These are phyloP conservation scores for Cairina moschata DNA, from an alignment of 2,113 vertebrate genomes.

Conservation along the genomic window DNA sequence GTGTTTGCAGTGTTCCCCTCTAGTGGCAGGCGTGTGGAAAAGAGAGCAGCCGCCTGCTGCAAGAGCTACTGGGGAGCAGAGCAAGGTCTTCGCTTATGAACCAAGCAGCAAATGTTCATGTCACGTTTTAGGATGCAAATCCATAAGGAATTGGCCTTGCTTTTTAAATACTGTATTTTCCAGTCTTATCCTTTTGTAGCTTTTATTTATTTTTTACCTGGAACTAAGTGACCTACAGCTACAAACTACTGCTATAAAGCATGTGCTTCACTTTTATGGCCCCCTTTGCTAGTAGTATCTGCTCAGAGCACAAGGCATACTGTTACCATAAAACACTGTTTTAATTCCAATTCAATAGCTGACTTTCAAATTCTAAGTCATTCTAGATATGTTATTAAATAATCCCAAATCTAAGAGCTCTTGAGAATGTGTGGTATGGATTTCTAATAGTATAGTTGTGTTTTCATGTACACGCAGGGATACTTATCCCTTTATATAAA, in stretches of 20 bases:
- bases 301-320: not conserved
- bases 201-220: not conserved
- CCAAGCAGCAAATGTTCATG: not conserved
- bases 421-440: not conserved
- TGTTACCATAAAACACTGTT: not conserved
- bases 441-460: not conserved
- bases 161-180: not conserved
- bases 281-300: not conserved
- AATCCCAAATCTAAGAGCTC: not conserved
- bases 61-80: not conserved
- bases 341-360: not conserved
- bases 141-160: not conserved
- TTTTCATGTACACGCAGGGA: not conserved
- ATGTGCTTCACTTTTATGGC: not conserved
- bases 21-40: not conserved
- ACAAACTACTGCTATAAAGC: not conserved
- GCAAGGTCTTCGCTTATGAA: not conserved
- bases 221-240: not conserved
- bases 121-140: not conserved
- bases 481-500: not conserved
- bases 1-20: not conserved
- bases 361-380: not conserved
- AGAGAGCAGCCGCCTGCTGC: accelerated
- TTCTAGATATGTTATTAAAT: not conserved
- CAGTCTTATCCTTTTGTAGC: not conserved